These are phyloP conservation scores for Heliangelus exortis DNA, from an alignment of 2,797 vertebrate genomes.

Conservation along the genomic window DNA sequence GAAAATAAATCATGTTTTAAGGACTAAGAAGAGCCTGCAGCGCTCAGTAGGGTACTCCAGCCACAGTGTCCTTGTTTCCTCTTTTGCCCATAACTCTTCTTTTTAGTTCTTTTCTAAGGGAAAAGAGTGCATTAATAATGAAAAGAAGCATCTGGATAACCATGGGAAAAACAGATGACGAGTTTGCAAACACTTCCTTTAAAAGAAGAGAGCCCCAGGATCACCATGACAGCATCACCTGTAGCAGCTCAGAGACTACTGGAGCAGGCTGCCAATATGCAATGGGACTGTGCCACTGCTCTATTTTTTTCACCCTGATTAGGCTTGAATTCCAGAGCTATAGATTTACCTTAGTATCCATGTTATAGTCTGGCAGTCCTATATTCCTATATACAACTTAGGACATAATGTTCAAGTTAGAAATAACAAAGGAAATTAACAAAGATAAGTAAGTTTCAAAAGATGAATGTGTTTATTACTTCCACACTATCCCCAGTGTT, in stretches of 20 bases:
- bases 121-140: neutral
- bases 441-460: neutral
- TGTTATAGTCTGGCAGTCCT: neutral
- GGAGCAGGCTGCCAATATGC: neutral
- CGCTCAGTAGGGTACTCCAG: neutral
- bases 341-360: neutral
- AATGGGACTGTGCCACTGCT: neutral
- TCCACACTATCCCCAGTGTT: neutral
- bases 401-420: neutral
- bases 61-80: neutral
- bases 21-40: neutral
- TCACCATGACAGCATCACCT: rapidly evolving
- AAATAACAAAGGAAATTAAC: neutral
- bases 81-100: neutral
- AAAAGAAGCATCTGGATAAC: neutral
- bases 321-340: neutral
- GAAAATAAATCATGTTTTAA: neutral
- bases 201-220: neutral
- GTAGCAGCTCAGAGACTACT: neutral
- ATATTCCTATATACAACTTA: neutral
- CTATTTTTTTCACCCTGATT: neutral
- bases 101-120: neutral
- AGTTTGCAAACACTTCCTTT: neutral
- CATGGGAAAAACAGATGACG: neutral
- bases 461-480: neutral